Base-by-base conservation (phyloP, 2,888 invertebrate species). In the Labia minor region DNA sequence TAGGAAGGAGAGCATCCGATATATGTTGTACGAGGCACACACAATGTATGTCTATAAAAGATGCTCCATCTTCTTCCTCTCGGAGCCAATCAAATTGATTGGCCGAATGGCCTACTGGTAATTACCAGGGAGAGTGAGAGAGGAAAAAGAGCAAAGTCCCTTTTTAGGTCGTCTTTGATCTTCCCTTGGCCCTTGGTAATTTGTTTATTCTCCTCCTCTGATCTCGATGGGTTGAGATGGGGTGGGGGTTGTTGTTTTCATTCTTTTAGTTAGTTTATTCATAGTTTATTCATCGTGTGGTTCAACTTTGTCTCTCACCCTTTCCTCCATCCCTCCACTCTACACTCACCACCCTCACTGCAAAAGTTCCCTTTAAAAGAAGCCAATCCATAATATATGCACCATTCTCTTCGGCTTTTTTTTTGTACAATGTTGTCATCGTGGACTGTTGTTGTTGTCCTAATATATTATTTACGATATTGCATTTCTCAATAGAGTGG, bases 141-240 rank as follows among this genome's bases (percentile, higher is more conserved):
- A n/a, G n/a, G n/a, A n/a, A n/a, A n/a, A n/a, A n/a, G n/a, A n/a
- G n/a, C 49, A 49, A 49, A 14, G 4, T 3, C 49, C 49, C 14
- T 26, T 26, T 26, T 49, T 2, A 14, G 49, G 49, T 49, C 49
- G 49, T n/a, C 49, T 49, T 49, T 49, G 49, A 49, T 49, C 49
- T 49, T 49, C 6, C 4, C 26, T 26, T 4, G 49, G 16, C 49
- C 49, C 49, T 49, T 11, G 8, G 49, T 49, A 49, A 49, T 49
- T 49, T 49, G 49, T 49, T 49, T 49, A 49, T 49, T 49, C n/a
- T 49, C 49, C 49, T 49, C 49, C n/a, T n/a, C n/a, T n/a, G n/a
- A n/a, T n/a, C n/a, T n/a, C n/a, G n/a, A n/a, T n/a, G n/a, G n/a
- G n/a, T n/a, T n/a, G n/a, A n/a, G n/a, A n/a, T n/a, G n/a, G n/a